Evolutionary conservation across 2,888 invertebrate genomes (phyloP).

Genomic region (Andrena haemorrhoa): DNA sequence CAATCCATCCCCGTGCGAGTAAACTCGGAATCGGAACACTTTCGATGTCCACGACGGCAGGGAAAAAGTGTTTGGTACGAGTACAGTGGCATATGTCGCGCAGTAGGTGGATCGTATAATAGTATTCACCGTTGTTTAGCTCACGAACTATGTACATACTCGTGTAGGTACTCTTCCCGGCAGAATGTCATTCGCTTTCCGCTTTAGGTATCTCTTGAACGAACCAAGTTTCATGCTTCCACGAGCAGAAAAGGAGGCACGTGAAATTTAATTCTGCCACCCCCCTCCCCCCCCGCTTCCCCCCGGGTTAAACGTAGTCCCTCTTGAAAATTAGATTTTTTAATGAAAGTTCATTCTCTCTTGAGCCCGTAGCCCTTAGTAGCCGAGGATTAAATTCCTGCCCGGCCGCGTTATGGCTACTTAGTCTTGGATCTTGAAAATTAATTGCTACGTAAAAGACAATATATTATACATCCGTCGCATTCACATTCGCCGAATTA

Average conservation of each 20-base stretch:
- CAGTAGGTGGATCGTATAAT: background rate
- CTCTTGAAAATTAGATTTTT: constrained; percentile 73
- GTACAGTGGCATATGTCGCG: background rate
- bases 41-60: background rate
- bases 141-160: background rate
- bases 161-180: background rate
- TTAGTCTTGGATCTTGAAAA: constrained; percentile 47
- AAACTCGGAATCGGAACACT: constrained; percentile 8
- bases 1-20: constrained; percentile 40
- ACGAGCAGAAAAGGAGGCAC: constrained; percentile 64
- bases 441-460: constrained; percentile 45
- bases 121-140: constrained; percentile 7
- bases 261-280: constrained; percentile 70
- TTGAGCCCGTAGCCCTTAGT: constrained; percentile 53
- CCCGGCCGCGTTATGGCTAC: constrained; percentile 50
- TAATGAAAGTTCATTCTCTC: constrained; percentile 73
- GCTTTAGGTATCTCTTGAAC: constrained; percentile 28
- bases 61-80: background rate
- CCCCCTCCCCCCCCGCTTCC: background rate
- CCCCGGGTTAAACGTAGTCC: constrained; percentile 65
- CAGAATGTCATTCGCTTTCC: constrained; percentile 29
- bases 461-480: constrained; percentile 7
- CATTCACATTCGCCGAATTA: background rate
- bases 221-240: constrained; percentile 65
- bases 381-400: constrained; percentile 68